phyloP scores from a whole-genome alignment of 1,140 invertebrate genomes.

The Drosophila yakuba region DNA sequence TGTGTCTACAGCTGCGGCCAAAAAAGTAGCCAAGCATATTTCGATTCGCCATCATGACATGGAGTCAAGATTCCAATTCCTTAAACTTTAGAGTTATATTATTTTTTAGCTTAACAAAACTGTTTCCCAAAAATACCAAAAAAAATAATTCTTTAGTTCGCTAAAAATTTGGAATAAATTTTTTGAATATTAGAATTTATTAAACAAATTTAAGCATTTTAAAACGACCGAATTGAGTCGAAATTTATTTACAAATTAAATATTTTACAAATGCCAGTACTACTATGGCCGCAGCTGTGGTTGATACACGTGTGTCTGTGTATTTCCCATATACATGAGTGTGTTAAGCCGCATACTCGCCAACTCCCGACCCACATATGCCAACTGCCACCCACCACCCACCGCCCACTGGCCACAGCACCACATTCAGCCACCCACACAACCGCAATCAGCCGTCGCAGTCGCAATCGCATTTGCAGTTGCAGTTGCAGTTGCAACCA shows the following conservation, averaged over 20 bases:
- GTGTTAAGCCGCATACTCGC: conserved; percentile 17
- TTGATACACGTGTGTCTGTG: conserved; percentile 3
- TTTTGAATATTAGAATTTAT: too few species aligned
- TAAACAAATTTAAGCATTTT: too few species aligned
- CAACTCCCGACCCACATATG: conserved; percentile 5
- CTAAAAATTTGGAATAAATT: too few species aligned
- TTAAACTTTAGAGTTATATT: too few species aligned
- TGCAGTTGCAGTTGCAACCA: conserved; percentile 17
- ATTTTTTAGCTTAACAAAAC: too few species aligned
- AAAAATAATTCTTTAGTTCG: too few species aligned
- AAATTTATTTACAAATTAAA: too few species aligned
- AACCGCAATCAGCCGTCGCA: conserved; percentile 12
- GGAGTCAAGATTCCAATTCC: too few species aligned
- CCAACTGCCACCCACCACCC: not conserved
- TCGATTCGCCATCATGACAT: too few species aligned
- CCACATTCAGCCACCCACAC: not conserved
- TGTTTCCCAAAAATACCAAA: too few species aligned
- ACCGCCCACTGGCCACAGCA: not conserved
- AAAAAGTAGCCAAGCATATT: not conserved
- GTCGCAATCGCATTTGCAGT: conserved; percentile 5
- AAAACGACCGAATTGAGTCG: too few species aligned
- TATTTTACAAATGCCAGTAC: not conserved
- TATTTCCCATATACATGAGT: not conserved
- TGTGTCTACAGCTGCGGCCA: not conserved
- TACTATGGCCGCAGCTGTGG: not conserved